Evolutionary conservation across 2,113 vertebrate genomes (phyloP).

Genomic region (Halichoerus grypus): DNA sequence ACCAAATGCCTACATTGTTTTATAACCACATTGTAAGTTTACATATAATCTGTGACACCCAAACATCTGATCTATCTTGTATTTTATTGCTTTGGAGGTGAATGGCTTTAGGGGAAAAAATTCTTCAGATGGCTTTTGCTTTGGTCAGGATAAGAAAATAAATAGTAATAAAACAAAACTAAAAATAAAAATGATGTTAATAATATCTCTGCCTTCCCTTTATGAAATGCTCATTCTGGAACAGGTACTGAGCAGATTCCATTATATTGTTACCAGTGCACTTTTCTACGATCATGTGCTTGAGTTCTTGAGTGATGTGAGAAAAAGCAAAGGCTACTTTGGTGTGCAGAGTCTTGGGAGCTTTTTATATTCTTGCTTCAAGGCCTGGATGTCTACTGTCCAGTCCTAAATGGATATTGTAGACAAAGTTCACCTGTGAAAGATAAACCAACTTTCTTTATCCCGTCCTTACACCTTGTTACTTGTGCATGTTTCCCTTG

Average conservation of each 20-base stretch:
- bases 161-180: neutral
- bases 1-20: neutral
- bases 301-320: neutral
- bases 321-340: neutral
- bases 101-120: neutral
- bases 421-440: neutral
- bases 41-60: neutral
- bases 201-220: neutral
- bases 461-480: neutral
- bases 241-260: neutral
- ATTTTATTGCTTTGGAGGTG: neutral
- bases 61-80: neutral
- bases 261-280: neutral
- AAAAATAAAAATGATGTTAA: neutral
- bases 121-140: neutral
- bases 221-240: neutral
- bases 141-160: slow-evolving; percentile 1
- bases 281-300: neutral
- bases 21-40: neutral
- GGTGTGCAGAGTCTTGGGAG: neutral
- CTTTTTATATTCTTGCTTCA: neutral
- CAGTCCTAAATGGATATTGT: neutral
- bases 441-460: neutral
- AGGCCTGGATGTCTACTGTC: neutral
- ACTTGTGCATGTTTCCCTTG: neutral